Percentiles rank a stretch among this genome's conserved stretches.
Conservation (phyloP, 2,797 vertebrate genomes). For the Gymnothorax javanicus region DNA sequence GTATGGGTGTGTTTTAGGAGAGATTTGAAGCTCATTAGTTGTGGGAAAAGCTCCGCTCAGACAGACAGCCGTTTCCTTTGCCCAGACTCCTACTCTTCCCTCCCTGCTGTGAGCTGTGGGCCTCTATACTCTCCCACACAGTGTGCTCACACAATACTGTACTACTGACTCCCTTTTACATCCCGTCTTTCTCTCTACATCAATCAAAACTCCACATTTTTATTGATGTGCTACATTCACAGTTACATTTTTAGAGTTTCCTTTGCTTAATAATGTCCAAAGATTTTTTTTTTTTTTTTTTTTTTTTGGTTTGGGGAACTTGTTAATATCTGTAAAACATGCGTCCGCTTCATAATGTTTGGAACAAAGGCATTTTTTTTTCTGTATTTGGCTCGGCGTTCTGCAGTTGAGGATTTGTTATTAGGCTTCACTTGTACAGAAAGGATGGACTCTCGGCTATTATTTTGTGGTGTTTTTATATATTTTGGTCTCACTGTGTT, state of each 20-base stretch:
- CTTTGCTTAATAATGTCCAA: background rate
- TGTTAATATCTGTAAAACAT: no score
- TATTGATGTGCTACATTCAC: background rate
- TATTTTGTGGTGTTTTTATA: no score
- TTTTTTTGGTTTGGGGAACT: background rate
- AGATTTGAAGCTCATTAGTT: background rate
- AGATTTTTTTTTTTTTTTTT: background rate
- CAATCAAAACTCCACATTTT: background rate
- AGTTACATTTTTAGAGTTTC: background rate
- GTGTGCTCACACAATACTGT: background rate
- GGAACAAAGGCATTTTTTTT: no score
- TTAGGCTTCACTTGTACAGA: no score
- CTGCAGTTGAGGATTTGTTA: no score
- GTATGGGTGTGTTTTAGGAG: background rate
- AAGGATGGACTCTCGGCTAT: no score
- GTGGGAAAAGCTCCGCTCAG: background rate
- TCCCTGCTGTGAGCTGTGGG: background rate
- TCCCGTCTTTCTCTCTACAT: background rate
- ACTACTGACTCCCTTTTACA: background rate
- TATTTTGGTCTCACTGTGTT: no score
- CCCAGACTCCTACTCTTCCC: background rate
- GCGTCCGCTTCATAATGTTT: no score
- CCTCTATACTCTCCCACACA: background rate
- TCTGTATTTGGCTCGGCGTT: no score
- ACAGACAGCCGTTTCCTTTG: background rate